A percentile compares a stretch with the other conserved stretches of the same genome.
Evolutionary conservation across 1,140 invertebrate species (phyloP).

Genomic region (Neodiprion pinetum): DNA sequence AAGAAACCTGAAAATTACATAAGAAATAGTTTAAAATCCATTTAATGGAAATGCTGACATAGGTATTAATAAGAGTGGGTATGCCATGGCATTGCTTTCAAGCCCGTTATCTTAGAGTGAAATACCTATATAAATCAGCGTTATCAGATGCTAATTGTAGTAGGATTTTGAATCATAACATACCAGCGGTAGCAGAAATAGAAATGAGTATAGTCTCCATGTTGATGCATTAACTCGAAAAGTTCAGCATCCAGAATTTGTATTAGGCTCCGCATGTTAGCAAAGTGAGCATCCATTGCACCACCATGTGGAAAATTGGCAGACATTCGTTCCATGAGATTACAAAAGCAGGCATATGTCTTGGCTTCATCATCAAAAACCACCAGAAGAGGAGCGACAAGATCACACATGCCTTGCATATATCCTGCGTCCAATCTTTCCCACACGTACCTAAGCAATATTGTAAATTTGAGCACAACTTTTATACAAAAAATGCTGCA

Average conservation of each 20-base stretch:
- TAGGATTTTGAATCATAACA: background rate
- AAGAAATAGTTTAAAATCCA: too few relatives aligned
- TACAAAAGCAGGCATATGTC: constrained; percentile 91
- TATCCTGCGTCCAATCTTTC: constrained; percentile 90
- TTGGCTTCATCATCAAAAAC: constrained; percentile 91
- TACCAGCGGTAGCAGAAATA: constrained; percentile 98
- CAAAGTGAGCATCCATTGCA: constrained; percentile 94
- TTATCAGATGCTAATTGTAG: background rate
- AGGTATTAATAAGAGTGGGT: too few relatives aligned
- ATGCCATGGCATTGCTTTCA: too few relatives aligned
- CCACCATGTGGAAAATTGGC: constrained; percentile 93
- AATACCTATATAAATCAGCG: constrained; percentile 10
- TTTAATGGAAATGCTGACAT: background rate
- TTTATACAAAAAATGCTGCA: background rate
- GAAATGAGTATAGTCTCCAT: constrained; percentile 96
- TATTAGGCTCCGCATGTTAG: constrained; percentile 88
- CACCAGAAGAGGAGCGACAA: constrained; percentile 91
- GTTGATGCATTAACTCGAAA: constrained; percentile 92
- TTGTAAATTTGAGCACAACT: background rate
- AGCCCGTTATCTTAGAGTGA: background rate
- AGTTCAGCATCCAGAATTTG: constrained; percentile 93
- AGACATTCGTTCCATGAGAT: constrained; percentile 88
- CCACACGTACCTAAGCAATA: constrained; percentile 83
- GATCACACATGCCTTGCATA: constrained; percentile 95
- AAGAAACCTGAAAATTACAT: constrained; percentile 55